phyloP scores from a whole-genome alignment of 2,113 vertebrate species.

The Bolborhynchus lineola region DNA sequence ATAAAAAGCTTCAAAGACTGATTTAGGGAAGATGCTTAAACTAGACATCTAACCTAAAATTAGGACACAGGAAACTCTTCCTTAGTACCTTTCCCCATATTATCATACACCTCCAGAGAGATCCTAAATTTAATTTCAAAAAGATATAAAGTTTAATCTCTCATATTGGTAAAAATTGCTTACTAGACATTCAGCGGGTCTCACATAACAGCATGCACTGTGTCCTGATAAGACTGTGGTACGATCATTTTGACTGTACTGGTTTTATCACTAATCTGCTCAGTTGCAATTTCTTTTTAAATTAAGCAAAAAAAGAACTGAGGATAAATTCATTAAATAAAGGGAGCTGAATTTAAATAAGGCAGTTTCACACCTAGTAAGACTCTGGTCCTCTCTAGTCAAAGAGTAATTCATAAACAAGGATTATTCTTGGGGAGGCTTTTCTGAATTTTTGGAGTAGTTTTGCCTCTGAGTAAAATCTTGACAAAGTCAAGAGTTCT shows the following conservation, averaged over 20 bases:
- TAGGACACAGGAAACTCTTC: not conserved
- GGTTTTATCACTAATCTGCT: not conserved
- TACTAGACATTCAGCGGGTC: not conserved
- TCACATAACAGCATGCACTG: not conserved
- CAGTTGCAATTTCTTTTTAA: not conserved
- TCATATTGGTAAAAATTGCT: not conserved
- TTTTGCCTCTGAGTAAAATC: not conserved
- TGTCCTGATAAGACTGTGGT: not conserved
- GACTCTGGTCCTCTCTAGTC: not conserved
- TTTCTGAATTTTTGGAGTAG: not conserved
- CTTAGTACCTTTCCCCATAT: not conserved
- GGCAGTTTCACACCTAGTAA: not conserved
- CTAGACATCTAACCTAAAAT: not conserved
- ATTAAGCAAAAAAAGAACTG: not conserved
- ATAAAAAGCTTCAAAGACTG: not conserved
- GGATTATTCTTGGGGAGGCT: not conserved
- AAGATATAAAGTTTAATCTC: not conserved
- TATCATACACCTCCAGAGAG: not conserved
- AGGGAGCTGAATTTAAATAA: not conserved
- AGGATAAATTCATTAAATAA: not conserved
- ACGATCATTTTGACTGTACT: not conserved
- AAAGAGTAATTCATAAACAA: not conserved
- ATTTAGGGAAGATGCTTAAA: not conserved
- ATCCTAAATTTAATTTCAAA: not conserved
- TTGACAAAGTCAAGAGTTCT: not conserved